Evolutionary conservation across 1,140 invertebrate species (phyloP).

Genomic region (Brevipalpus yothersi): DNA sequence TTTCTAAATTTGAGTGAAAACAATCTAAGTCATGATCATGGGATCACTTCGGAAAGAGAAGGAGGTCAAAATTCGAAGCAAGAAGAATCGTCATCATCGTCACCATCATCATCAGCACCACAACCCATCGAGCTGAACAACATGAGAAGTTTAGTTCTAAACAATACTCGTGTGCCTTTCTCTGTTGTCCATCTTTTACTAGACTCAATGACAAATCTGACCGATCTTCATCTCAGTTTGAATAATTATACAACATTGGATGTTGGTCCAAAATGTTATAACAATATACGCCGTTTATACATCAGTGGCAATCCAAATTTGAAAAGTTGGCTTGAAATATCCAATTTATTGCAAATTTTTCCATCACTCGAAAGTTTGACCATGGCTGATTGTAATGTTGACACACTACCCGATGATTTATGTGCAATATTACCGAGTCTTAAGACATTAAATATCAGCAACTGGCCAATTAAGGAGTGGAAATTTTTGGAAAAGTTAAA

Average conservation of each 20-base stretch:
- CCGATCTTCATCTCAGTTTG: conserved; percentile 68
- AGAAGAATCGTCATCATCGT: not conserved
- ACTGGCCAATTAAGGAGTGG: conserved; percentile 53
- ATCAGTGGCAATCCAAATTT: conserved; percentile 36
- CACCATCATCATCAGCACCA: not conserved
- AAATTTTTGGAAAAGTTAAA: conserved; percentile 58
- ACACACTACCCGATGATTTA: conserved; percentile 24
- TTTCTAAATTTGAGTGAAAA: conserved; percentile 81
- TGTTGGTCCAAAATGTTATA: conserved; percentile 28
- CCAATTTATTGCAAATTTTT: conserved; percentile 45
- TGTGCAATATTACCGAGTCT: conserved; percentile 31
- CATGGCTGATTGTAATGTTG: conserved; percentile 55
- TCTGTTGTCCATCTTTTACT: conserved; percentile 46
- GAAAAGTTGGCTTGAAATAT: conserved; percentile 49
- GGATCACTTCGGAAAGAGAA: not conserved
- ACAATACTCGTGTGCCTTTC: conserved; percentile 61
- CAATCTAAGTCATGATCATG: conserved; percentile 22
- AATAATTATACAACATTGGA: conserved; percentile 46
- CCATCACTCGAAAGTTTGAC: conserved; percentile 56
- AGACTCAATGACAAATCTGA: conserved; percentile 34
- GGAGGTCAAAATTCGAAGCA: not conserved
- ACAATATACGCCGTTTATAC: conserved; percentile 35
- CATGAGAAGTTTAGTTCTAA: conserved; percentile 52
- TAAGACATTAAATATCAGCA: conserved; percentile 55
- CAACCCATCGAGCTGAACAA: conserved; percentile 3